Percentiles rank a stretch among this genome's conserved stretches.
Evolutionary conservation across 2,888 invertebrate species (phyloP).

Genomic region (Alcis repandata): DNA sequence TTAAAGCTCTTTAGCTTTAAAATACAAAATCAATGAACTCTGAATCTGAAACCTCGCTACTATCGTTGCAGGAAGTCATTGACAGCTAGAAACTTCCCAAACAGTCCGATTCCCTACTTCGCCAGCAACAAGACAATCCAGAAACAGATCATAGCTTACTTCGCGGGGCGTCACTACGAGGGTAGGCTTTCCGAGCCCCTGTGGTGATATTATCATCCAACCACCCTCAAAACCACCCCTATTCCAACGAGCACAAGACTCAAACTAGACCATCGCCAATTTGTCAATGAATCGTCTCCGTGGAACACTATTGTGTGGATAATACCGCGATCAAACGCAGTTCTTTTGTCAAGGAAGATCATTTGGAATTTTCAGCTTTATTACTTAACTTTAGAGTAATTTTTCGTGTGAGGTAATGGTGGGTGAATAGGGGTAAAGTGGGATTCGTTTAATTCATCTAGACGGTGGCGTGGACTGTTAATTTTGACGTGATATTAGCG

Average conservation of each 20-base stretch:
- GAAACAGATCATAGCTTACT: slow-evolving; percentile 85
- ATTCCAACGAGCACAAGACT: slow-evolving; percentile 51
- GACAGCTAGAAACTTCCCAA: neutral
- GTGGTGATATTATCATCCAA: slow-evolving; percentile 73
- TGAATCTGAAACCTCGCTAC: too few relatives aligned
- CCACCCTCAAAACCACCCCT: slow-evolving; percentile 61
- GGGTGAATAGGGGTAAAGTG: slow-evolving; percentile 79
- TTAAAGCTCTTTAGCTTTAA: too few relatives aligned
- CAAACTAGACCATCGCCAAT: slow-evolving; percentile 58
- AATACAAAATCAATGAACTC: too few relatives aligned
- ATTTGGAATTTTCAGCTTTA: slow-evolving; percentile 53
- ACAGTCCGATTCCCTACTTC: slow-evolving; percentile 24
- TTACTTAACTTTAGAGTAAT: slow-evolving; percentile 40
- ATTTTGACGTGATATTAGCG: slow-evolving; percentile 70
- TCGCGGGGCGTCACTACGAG: slow-evolving; percentile 84
- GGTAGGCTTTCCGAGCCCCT: slow-evolving; percentile 82
- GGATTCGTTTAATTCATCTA: slow-evolving; percentile 83
- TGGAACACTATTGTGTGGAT: slow-evolving; percentile 84
- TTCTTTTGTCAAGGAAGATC: slow-evolving; percentile 58
- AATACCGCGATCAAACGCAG: slow-evolving; percentile 84
- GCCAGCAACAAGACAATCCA: slow-evolving; percentile 70
- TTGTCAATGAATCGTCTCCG: slow-evolving; percentile 80
- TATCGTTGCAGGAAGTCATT: neutral
- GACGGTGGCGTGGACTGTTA: slow-evolving; percentile 82
- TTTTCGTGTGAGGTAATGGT: slow-evolving; percentile 49